A percentile compares a stretch with the other conserved stretches of the same genome.
Evolutionary conservation across 1,140 invertebrate genomes (phyloP).

Genomic region (Procambarus clarkii): DNA sequence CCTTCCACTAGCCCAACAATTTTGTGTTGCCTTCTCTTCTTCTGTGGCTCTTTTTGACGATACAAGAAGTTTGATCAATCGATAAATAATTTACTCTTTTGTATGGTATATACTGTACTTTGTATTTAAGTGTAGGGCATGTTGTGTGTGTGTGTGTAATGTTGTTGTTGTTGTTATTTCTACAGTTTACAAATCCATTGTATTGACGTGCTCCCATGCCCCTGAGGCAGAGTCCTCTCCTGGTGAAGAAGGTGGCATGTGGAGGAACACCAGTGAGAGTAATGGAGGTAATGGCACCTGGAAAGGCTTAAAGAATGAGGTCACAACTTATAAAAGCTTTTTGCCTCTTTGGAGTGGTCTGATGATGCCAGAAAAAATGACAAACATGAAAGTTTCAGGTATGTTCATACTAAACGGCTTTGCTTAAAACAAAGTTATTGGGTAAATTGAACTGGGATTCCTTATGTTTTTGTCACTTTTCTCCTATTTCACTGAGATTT

Average conservation of each 20-base stretch:
- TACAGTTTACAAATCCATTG: slow-evolving; percentile 67
- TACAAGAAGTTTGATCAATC: too few relatives aligned
- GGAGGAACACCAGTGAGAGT: neutral
- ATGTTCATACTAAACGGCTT: neutral
- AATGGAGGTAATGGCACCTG: slow-evolving; percentile 31
- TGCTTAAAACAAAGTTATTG: too few relatives aligned
- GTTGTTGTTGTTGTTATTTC: neutral
- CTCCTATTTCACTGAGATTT: too few relatives aligned
- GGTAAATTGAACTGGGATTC: too few relatives aligned
- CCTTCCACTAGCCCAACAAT: too few relatives aligned
- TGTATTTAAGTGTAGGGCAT: too few relatives aligned
- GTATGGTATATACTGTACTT: too few relatives aligned
- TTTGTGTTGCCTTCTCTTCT: too few relatives aligned
- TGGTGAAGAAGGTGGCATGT: neutral
- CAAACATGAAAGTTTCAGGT: slow-evolving; percentile 58
- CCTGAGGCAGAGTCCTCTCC: slow-evolving; percentile 24
- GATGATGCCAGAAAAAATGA: slow-evolving; percentile 45
- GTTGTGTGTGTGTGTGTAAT: neutral
- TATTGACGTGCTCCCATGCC: slow-evolving; percentile 66
- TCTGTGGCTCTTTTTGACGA: too few relatives aligned
- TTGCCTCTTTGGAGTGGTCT: slow-evolving; percentile 68
- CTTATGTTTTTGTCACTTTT: too few relatives aligned
- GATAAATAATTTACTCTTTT: too few relatives aligned
- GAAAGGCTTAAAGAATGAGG: slow-evolving; percentile 59
- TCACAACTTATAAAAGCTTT: slow-evolving; percentile 59